These are phyloP conservation scores for Philonicus albiceps DNA, from an alignment of 2,888 invertebrate genomes.

Conservation along the genomic window DNA sequence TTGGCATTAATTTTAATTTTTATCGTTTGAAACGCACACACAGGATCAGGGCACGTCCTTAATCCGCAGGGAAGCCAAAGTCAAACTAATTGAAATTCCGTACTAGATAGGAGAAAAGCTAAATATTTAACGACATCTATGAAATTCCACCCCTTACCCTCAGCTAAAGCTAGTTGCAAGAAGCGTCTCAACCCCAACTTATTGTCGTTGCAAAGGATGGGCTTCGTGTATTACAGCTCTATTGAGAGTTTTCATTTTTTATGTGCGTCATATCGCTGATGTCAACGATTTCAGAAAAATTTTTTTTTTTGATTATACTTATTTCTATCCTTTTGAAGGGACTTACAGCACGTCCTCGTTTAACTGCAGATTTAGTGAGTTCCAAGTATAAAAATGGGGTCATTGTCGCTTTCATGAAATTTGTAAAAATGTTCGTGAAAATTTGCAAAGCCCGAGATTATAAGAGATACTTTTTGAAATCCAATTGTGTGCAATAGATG, in stretches of 20 bases:
- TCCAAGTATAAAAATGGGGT: neutral
- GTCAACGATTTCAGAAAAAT: neutral
- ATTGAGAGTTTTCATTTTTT: neutral
- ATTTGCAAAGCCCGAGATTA: neutral
- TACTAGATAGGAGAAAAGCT: neutral
- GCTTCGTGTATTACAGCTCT: neutral
- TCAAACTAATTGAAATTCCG: constrained; percentile 30
- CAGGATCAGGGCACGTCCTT: neutral
- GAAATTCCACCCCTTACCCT: neutral
- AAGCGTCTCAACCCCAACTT: too few relatives aligned
- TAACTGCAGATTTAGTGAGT: neutral
- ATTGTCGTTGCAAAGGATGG: neutral
- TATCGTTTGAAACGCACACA: neutral
- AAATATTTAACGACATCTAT: constrained; percentile 32
- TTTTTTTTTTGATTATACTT: neutral
- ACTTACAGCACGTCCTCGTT: neutral
- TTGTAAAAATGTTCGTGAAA: neutral
- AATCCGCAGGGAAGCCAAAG: neutral
- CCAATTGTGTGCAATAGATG: neutral
- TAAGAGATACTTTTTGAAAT: neutral
- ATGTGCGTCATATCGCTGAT: neutral
- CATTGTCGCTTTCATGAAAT: neutral
- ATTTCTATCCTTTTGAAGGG: neutral
- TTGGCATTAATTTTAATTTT: constrained; percentile 36
- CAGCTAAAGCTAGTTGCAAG: neutral